Base-by-base conservation (phyloP, 2,888 invertebrate genomes). In the Chalcis sispes region DNA sequence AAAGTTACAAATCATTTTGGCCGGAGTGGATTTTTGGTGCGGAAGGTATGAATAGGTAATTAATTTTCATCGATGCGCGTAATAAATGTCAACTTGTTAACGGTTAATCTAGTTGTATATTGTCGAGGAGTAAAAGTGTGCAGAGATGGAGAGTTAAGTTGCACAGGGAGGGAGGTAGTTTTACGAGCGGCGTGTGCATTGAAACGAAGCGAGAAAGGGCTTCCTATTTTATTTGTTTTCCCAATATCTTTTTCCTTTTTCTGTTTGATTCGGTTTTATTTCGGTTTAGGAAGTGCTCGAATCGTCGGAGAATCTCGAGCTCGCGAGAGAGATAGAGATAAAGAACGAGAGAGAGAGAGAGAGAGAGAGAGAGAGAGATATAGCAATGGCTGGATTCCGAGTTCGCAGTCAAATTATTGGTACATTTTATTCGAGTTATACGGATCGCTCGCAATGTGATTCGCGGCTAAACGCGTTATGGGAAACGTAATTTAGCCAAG, bases 401-500 rank as follows among this genome's bases (percentile, higher is more conserved):
- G 23, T 42, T 59, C 23, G 42, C 58, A 46, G 48, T 75, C 77
- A 80, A 81, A 82, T 82, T 80, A 82, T 83, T 79, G 81, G 75
- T 80, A 82, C 81, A 82, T 83, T 83, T 83, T 86, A 86, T 86
- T 85, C 72, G 72, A 65, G 56, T 87, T 87, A 85, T 85, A 85
- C 85, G 85, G 84, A 85, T 85, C 85, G 85, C 83, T 83, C 83
- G 84, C 83, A 85, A 86, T 86, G 85, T 82, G 86, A 87, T 87
- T 86, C 86, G 85, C 83, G 83, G 85, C 86, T 87, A 87, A 87
- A 87, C 84, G 86, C 83, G 86, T 87, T 87, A 87, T 83, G 83
- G 81, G 83, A 82, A 87, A 86, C 85, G 85, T 85, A 87, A 87
- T 87, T 86, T 85, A 85, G 84, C 85, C 81, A 48, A n/a, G 23